These are phyloP conservation scores for Baryphthengus martii DNA, from an alignment of 2,113 vertebrate species.

Conservation along the genomic window DNA sequence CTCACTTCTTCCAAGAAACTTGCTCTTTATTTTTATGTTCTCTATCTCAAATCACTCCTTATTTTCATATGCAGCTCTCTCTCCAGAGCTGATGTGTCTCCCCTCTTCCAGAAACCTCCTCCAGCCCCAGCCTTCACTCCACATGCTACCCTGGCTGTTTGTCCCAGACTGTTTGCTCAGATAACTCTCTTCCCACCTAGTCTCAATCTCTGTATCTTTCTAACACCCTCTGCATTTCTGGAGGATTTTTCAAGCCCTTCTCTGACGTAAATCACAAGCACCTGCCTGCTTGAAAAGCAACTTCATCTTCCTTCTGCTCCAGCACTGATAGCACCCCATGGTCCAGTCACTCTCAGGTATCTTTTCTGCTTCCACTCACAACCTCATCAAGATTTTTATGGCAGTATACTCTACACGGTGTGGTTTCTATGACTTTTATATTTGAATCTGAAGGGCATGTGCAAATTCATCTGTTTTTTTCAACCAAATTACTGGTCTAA, in stretches of 20 bases:
- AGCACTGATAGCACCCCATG: background rate
- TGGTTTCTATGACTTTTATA: background rate
- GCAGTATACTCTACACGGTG: background rate
- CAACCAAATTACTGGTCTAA: background rate
- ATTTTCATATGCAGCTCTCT: background rate
- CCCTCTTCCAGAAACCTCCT: background rate
- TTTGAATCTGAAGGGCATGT: background rate
- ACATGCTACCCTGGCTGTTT: background rate
- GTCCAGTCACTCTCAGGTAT: background rate
- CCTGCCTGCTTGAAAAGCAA: background rate
- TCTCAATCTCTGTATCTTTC: background rate
- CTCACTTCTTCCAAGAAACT: background rate
- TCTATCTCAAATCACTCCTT: background rate
- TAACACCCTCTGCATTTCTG: background rate
- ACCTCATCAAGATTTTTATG: background rate
- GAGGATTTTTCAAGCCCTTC: background rate
- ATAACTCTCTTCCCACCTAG: background rate
- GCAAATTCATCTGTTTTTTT: background rate
- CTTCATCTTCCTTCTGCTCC: background rate
- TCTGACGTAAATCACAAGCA: background rate
- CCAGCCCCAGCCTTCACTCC: background rate
- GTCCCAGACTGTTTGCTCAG: background rate
- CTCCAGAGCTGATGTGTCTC: background rate
- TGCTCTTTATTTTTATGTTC: background rate
- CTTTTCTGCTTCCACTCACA: background rate